Percentiles rank a stretch among this genome's conserved stretches.
Conservation (phyloP, 2,797 vertebrate genomes). For the Hoplostethus atlanticus region DNA sequence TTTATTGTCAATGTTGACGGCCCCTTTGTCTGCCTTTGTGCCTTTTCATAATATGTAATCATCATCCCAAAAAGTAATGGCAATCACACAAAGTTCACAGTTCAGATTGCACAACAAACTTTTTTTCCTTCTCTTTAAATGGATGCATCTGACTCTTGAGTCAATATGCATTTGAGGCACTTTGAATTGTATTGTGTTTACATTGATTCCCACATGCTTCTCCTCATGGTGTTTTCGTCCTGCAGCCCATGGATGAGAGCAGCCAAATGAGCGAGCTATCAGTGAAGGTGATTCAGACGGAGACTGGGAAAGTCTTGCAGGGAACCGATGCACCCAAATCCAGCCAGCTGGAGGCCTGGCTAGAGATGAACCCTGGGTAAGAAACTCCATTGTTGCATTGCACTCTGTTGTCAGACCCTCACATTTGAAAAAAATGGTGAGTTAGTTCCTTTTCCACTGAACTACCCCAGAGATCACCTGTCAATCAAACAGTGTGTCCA, state of each 20-base stretch:
- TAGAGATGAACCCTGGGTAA: slow-evolving; percentile 99
- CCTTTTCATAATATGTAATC: no score
- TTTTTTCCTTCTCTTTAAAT: no score
- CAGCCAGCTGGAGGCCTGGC: slow-evolving; percentile 97
- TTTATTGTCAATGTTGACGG: no score
- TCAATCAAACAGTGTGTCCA: no score
- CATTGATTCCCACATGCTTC: neutral
- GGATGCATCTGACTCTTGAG: no score
- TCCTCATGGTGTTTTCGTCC: slow-evolving; percentile 21
- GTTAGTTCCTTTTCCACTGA: no score
- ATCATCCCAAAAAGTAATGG: no score
- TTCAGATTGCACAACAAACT: no score
- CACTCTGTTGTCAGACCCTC: neutral
- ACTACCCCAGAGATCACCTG: no score
- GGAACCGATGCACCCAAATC: slow-evolving; percentile 97
- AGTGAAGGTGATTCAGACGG: slow-evolving; percentile 98
- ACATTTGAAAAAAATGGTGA: neutral
- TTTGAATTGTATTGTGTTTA: neutral
- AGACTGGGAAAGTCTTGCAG: slow-evolving; percentile 96
- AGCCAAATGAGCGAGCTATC: slow-evolving; percentile 99
- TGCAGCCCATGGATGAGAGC: slow-evolving; percentile 96
- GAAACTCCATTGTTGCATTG: slow-evolving; percentile 14
- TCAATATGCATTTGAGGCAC: no score
- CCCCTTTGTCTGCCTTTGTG: no score
- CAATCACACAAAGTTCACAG: no score